Evolutionary conservation across 2,888 invertebrate genomes (phyloP).

Genomic region (Melanostoma scalare): DNA sequence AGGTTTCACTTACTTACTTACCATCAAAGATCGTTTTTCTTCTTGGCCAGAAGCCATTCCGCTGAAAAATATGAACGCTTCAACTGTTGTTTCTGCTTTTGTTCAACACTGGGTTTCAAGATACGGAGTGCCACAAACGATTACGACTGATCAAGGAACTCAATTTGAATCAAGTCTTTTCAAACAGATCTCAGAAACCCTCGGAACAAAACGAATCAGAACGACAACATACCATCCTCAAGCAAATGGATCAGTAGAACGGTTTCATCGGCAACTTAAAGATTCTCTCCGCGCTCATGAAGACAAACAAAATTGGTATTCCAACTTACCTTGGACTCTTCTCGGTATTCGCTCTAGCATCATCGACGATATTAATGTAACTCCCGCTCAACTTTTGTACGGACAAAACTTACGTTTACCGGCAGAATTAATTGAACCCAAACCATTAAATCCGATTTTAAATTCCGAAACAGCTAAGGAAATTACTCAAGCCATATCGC

Average conservation of each 20-base stretch:
- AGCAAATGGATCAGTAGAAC: neutral
- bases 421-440: constrained; percentile 16
- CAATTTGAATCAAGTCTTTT: no score
- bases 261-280: no score
- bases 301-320: no score
- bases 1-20: constrained; percentile 34
- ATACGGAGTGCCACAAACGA: no score
- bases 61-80: constrained; percentile 28
- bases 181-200: no score
- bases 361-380: constrained; percentile 23
- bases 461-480: neutral
- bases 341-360: neutral
- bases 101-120: no score
- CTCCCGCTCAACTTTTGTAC: constrained; percentile 44
- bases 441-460: neutral
- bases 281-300: no score
- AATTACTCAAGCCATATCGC: constrained; percentile 1
- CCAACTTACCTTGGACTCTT: no score
- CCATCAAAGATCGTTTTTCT: constrained; percentile 45
- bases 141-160: no score
- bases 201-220: neutral
- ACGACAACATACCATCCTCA: constrained; percentile 4
- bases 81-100: neutral
- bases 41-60: constrained; percentile 51
- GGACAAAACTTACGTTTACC: constrained; percentile 23